Base-by-base conservation (phyloP, 2,888 invertebrate genomes). In the Drosophila maculinotata region DNA sequence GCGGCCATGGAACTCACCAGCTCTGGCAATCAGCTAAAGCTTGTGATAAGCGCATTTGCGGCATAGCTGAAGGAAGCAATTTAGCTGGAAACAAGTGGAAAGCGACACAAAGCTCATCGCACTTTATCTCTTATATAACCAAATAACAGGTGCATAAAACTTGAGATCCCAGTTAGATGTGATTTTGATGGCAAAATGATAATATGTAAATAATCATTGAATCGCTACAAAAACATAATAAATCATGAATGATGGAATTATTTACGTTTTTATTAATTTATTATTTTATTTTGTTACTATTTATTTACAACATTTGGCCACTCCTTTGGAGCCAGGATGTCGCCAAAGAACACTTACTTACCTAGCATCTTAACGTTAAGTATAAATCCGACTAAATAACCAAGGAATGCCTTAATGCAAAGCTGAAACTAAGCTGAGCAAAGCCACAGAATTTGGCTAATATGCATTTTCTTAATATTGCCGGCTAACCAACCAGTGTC, bases 11-110 rank as follows among this genome's bases (percentile, higher is more conserved):
- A 42, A 33, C 67, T 52, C 20, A 41, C 42, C 44, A 41, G 35
- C 57, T 52, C 23, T 23, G 51, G 73, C 73, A 73, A 73, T 73
- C 73, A 69, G 69, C 63, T 42, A 39, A 47, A 62, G 74, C 60
- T 54, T 47, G 47, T 58, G 73, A 69, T 73, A 73, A 73, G 73
- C 73, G 65, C 69, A 65, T 69, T 73, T 65, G 69, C 23, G 63
- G 56, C 59, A 66, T 31, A 28, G 41, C 70, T 17, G 33, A 59
- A 36, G 23, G 35, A 7, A 6, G 35, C 33, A 12, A 52, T 28
- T 41, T 44, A 41, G 9, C 45, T 14, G 25, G 10, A 38, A 49
- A 23, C 31, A 44, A 48, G 12, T 30, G 30, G 12, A n/a, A 54
- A 53, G 8, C 9, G 39, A 56, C 17, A 31, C 31, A 31, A 17